A percentile compares a stretch with the other conserved stretches of the same genome.
Conservation (phyloP, 1,140 invertebrate species). For the Neodiprion virginianus region DNA sequence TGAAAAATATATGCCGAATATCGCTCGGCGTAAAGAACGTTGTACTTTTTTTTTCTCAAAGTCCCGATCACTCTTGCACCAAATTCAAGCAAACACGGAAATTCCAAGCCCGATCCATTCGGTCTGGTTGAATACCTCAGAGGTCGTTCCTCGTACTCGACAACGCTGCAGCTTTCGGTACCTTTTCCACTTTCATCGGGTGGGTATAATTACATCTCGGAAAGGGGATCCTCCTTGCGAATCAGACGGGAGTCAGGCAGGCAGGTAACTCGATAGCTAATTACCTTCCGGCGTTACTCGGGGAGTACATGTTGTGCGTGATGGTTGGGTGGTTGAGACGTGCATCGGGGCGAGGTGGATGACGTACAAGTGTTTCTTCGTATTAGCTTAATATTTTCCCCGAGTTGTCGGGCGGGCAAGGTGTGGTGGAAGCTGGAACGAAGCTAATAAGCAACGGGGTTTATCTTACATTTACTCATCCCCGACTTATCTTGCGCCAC, state of each 20-base stretch:
- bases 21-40: not conserved
- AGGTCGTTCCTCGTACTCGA: too few species aligned
- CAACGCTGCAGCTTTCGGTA: too few species aligned
- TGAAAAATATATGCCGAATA: not conserved
- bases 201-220: constrained; percentile 44
- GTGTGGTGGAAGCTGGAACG: not conserved
- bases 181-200: constrained; percentile 38
- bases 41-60: not conserved
- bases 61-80: not conserved
- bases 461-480: constrained; percentile 3
- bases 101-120: too few species aligned
- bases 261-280: constrained; percentile 47
- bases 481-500: constrained; percentile 1
- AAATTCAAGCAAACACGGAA: too few species aligned
- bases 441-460: not conserved
- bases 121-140: too few species aligned
- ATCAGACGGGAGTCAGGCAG: constrained; percentile 23
- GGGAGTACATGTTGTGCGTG: not conserved
- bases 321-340: not conserved
- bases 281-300: constrained; percentile 40
- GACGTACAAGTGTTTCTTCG: constrained; percentile 27
- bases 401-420: constrained; percentile 4
- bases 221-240: constrained; percentile 36
- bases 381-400: constrained; percentile 32
- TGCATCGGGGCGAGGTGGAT: constrained; percentile 18